These are phyloP conservation scores for Dinoponera quadriceps DNA, from an alignment of 1,140 invertebrate genomes.

Conservation along the genomic window DNA sequence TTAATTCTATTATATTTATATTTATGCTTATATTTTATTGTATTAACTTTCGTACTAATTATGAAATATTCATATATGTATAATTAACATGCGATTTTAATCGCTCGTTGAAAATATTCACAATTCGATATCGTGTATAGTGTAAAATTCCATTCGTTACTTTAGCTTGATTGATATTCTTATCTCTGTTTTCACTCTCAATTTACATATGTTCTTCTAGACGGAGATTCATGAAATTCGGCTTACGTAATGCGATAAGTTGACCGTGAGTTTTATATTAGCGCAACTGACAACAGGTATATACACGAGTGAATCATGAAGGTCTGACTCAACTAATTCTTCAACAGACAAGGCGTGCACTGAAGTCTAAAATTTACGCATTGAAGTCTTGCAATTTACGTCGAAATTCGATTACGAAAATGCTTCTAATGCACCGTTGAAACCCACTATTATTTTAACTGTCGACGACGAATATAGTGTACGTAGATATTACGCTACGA, in stretches of 20 bases:
- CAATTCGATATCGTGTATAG: too few species aligned
- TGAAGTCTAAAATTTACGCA: not conserved
- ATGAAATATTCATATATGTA: not conserved
- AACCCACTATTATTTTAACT: slow-evolving; percentile 24
- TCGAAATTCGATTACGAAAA: not conserved
- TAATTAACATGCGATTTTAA: not conserved
- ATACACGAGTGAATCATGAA: slow-evolving; percentile 68
- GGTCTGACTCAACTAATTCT: slow-evolving; percentile 59
- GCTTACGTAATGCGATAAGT: slow-evolving; percentile 50
- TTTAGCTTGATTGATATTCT: not conserved
- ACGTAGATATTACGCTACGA: not conserved
- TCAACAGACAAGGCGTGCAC: slow-evolving; percentile 21
- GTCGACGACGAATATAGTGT: not conserved
- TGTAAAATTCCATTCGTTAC: not conserved
- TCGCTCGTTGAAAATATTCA: too few species aligned
- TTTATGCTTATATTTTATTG: too few species aligned
- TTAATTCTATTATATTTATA: not conserved
- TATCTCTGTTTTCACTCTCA: not conserved
- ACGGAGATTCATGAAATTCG: slow-evolving; percentile 46
- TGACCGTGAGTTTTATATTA: slow-evolving; percentile 15
- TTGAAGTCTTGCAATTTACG: slow-evolving; percentile 2
- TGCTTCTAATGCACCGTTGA: slow-evolving; percentile 4
- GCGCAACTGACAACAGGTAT: slow-evolving; percentile 33
- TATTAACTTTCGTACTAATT: not conserved
- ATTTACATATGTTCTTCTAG: slow-evolving; percentile 15